Base-by-base conservation (phyloP, 2,888 invertebrate species). In the Aporophyla nigra region DNA sequence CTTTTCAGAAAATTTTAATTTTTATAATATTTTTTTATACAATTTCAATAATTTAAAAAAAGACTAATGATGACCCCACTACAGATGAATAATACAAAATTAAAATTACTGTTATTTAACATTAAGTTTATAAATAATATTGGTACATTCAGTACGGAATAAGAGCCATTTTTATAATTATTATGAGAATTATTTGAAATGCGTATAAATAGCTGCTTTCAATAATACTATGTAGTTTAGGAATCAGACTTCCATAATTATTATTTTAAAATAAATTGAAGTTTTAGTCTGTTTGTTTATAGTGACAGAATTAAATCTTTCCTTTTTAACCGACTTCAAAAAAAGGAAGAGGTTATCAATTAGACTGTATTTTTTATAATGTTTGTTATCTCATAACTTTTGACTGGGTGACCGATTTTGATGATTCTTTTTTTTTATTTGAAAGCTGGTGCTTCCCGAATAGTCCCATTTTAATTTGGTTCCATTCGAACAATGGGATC, bases 171-270 rank as follows among this genome's bases (percentile, higher is more conserved):
- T 19, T 53, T 80, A 16, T 27, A 71, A 54, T 40, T 10, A 56
- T 43, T 40, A 21, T 33, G 43, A 63, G 10, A 33, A 54, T n/a
- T 67, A 51, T 65, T 24, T 21, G 6, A 46, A 62, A 46, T 33
- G 14, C n/a, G 53, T 73, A n/a, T 12, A 80, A 51, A 73, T 80
- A 82, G 82, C 83, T 79, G 79, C 83, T 66, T 14, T 21, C 43
- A 43, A 56, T 69, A 83, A 83, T 80, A 83, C 61, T 33, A 27
- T 53, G 14, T 46, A 33, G 7, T 51, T 61, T 49, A 54, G 12
- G 10, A 24, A 16, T 62, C 24, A 51, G 14, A 27, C 27, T 21
- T 58, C 21, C 24, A 43, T 63, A 1, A 63, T 24, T 49, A 49
- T 14, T 54, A 2, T 40, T 51, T 53, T 43, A 0, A 71, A 43